phyloP scores from a whole-genome alignment of 2,888 invertebrate species.

The Podabrus alpinus region DNA sequence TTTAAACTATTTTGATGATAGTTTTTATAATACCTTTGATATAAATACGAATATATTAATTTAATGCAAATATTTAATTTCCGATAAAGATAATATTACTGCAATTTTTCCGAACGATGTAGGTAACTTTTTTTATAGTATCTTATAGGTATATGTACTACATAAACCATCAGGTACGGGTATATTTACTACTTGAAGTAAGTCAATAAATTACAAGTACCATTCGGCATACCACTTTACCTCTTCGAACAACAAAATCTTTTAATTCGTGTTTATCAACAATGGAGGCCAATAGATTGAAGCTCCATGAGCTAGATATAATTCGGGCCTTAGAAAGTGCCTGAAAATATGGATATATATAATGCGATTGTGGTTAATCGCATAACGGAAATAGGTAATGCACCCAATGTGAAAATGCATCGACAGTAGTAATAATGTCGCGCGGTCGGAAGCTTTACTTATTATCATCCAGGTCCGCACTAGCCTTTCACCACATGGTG shows the following conservation, averaged over 20 bases:
- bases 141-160: too few species aligned
- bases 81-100: too few species aligned
- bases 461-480: constrained; percentile 43
- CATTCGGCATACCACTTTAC: background rate
- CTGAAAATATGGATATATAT: constrained; percentile 44
- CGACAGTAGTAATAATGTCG: constrained; percentile 45
- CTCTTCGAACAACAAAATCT: constrained; percentile 14
- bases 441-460: constrained; percentile 38
- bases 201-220: background rate
- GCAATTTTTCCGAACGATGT: too few species aligned
- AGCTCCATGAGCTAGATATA: constrained; percentile 34
- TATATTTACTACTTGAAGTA: background rate
- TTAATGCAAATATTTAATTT: too few species aligned
- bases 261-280: constrained; percentile 45
- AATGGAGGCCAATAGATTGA: constrained; percentile 33
- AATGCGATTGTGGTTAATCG: constrained; percentile 57
- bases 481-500: constrained; percentile 47
- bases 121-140: too few species aligned
- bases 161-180: too few species aligned
- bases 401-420: constrained; percentile 52
- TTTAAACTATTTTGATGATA: too few species aligned
- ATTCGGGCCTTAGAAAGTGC: constrained; percentile 36
- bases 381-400: constrained; percentile 54
- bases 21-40: too few species aligned
- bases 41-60: too few species aligned